phyloP scores from a whole-genome alignment of 2,797 vertebrate genomes.

The Trematomus bernacchii region DNA sequence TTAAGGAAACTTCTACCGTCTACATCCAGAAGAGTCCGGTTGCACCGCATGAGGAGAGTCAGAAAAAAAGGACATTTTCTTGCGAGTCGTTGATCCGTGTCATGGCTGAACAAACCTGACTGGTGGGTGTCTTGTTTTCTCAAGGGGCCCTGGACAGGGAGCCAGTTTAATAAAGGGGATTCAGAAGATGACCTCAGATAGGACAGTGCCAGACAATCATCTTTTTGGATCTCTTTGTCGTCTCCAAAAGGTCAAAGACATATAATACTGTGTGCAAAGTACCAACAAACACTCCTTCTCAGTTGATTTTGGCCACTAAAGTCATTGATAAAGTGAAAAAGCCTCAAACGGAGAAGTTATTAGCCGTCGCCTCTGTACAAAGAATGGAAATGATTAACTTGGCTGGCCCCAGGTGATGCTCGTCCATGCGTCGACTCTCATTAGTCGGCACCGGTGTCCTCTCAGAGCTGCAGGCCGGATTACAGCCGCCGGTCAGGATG shows the following conservation, averaged over 20 bases:
- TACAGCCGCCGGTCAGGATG: constrained; percentile 31
- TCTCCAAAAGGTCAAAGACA: constrained; percentile 9
- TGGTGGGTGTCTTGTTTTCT: constrained; percentile 7
- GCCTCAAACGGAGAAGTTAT: constrained; percentile 37
- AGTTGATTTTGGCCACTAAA: constrained; percentile 32
- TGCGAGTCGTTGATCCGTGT: constrained; percentile 62
- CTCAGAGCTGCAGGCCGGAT: constrained; percentile 39
- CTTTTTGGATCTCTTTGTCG: constrained; percentile 40
- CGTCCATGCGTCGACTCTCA: constrained; percentile 61
- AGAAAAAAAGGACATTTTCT: constrained; percentile 46
- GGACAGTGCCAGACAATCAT: constrained; percentile 35
- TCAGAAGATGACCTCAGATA: constrained; percentile 58
- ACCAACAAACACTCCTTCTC: constrained; percentile 31
- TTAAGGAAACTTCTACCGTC: constrained; percentile 63
- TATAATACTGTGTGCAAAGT: constrained; percentile 52
- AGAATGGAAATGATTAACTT: constrained; percentile 71
- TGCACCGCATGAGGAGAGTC: constrained; percentile 56
- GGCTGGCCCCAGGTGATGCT: constrained; percentile 63
- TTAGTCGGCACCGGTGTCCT: constrained; percentile 58
- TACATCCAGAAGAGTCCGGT: constrained; percentile 55
- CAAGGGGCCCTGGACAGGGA: constrained; percentile 4
- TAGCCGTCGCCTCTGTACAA: constrained; percentile 35
- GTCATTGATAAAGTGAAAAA: constrained; percentile 58
- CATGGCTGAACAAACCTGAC: constrained; percentile 59
- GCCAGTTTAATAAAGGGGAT: constrained; percentile 47